phyloP scores from a whole-genome alignment of 2,113 vertebrate genomes.

The Hemicordylus capensis region DNA sequence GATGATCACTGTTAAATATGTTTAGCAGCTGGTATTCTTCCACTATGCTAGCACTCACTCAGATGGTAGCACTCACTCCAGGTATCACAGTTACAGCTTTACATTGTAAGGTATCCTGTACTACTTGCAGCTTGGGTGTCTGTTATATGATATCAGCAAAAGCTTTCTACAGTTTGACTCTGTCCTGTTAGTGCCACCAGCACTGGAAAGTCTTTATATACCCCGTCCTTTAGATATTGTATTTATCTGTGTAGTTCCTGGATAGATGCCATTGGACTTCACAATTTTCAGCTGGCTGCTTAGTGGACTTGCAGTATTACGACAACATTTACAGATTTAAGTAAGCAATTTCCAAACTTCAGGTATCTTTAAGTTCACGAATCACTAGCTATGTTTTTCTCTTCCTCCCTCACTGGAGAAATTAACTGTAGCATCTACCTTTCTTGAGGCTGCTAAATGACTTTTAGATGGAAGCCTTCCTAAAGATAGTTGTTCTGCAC shows the following conservation, averaged over 20 bases:
- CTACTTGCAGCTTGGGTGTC: slow-evolving; percentile 45
- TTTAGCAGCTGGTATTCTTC: not conserved
- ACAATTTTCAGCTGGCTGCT: not conserved
- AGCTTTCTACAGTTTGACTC: slow-evolving; percentile 15
- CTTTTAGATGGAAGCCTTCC: slow-evolving; percentile 13
- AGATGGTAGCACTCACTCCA: not conserved
- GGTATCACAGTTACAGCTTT: not conserved
- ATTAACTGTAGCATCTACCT: not conserved
- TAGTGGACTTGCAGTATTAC: not conserved
- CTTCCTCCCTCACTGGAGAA: rapidly evolving
- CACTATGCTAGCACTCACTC: not conserved
- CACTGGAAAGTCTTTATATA: slow-evolving; percentile 23
- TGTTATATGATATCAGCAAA: slow-evolving; percentile 34
- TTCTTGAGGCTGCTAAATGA: not conserved
- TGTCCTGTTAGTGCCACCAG: rapidly evolving
- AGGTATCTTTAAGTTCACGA: slow-evolving; percentile 30
- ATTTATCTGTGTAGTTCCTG: not conserved
- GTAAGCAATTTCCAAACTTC: not conserved
- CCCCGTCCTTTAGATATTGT: not conserved
- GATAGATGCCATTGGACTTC: not conserved
- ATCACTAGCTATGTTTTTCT: not conserved
- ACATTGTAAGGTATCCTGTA: slow-evolving; percentile 53
- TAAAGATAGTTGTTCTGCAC: not conserved
- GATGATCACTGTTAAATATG: not conserved
- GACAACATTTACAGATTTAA: not conserved